Base-by-base conservation (phyloP, 2,797 vertebrate genomes). In the Anabas testudineus region DNA sequence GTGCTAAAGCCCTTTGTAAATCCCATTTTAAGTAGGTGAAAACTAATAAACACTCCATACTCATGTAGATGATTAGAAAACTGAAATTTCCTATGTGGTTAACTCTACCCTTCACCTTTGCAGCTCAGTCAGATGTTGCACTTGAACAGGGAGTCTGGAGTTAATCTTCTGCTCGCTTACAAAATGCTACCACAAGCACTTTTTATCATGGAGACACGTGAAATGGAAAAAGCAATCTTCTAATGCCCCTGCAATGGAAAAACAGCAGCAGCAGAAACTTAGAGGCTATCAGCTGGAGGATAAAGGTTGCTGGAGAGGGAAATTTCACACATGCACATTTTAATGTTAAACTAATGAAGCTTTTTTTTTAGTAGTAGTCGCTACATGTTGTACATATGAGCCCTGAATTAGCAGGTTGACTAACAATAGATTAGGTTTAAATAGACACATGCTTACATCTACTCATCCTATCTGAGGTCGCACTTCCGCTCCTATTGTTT, bases 161-260 rank as follows among this genome's bases (percentile, higher is more conserved):
- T 78, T 82, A 87, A 90, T 91, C 73, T 84, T 56, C 71, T 47
- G n/a, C 75, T 41, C 48, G 21, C 63, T 76, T 60, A 22, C 69
- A 76, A 89, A 90, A 68, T 41, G 73, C 87, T 77, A 88, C 69
- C 67, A 47, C 63, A 67, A 77, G 88, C 87, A 89, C 64, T 82
- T 90, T 84, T 70, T 46, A 42, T 70, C 22, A 45, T 57, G n/a
- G 55, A 70, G 65, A 85, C 46, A 52, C 12, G 28, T 61, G 69
- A 80, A 83, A 81, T 51, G 63, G 74, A 70, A 78, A 87, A 87
- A 73, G 82, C 83, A 84, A 87, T 83, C 76, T 81, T 59, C 76
- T 81, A 76, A 68, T 71, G 63, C 26, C 39, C 39, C 74, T 49
- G 80, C 70, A 59, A 70, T 68, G 82, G 48, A 53, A 63, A 55